Percentiles rank a stretch among this genome's conserved stretches.
Evolutionary conservation across 64 coral and sea anemone species (phyloP).

Genomic region (Dendrophyllia cribrosa): DNA sequence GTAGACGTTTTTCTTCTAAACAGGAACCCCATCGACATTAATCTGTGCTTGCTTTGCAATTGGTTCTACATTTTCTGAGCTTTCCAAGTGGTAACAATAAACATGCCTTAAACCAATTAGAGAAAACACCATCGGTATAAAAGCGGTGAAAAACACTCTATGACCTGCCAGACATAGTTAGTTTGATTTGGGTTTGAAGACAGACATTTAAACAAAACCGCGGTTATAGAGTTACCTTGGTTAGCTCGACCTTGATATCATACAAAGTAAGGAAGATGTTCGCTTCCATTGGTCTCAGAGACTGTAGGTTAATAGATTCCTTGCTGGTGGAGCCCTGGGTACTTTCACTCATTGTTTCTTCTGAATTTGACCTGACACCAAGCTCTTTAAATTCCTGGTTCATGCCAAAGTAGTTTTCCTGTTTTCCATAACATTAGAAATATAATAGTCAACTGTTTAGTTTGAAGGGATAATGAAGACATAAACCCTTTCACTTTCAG

Average conservation of each 20-base stretch:
- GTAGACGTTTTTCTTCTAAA: too few species aligned
- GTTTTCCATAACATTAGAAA: background rate
- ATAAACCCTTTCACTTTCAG: too few species aligned
- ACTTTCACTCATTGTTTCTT: conserved; percentile 10
- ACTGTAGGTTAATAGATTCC: conserved; percentile 71
- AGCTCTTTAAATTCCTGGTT: conserved; percentile 90
- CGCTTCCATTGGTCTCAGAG: conserved; percentile 87
- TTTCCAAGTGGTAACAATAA: too few species aligned
- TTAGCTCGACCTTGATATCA: conserved; percentile 83
- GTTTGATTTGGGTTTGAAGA: too few species aligned
- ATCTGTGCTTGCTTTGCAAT: too few species aligned
- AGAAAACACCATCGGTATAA: too few species aligned
- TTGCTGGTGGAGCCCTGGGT: background rate
- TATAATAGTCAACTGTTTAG: background rate
- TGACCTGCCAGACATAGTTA: too few species aligned
- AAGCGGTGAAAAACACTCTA: too few species aligned
- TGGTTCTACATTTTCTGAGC: too few species aligned
- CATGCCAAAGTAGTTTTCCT: conserved; percentile 99
- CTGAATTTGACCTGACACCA: conserved; percentile 29
- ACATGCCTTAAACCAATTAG: too few species aligned
- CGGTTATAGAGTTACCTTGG: conserved; percentile 66
- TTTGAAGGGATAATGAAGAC: background rate
- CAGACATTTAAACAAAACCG: too few species aligned
- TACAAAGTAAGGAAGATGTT: conserved; percentile 83
- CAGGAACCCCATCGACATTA: too few species aligned